Base-by-base conservation (phyloP, 2,113 vertebrate species). In the Talpa occidentalis region DNA sequence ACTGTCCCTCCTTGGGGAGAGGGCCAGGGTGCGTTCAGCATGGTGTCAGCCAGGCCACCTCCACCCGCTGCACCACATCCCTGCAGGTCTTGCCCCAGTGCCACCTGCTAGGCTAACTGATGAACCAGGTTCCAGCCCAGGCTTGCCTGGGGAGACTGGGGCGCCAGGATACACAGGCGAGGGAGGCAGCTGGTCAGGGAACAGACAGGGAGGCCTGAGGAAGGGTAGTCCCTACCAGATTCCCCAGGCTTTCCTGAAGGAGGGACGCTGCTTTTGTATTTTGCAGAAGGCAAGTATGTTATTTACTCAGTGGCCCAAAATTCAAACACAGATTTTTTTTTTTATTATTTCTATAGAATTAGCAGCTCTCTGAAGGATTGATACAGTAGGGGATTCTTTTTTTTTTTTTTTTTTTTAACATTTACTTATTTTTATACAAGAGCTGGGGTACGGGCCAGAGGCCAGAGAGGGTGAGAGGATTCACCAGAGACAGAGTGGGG, bases 31-130 rank as follows among this genome's bases (percentile, higher is more conserved):
- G 4, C 7, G 4, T 19, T 77, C 64, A 22, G 24, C 4, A 0
- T 24, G 22, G 3, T 2, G 1, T 40, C 22, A 30, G 0, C 47
- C 21, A 0, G 42, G 2, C 22, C 19, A 11, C 28, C 49, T 30
- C 2, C 7, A 40, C 42, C 7, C 14, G 30, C 8, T 6, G 4
- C 21, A 6, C 30, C 14, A 32, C 12, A 19, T 22, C 37, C 35
- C 17, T 6, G 62, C 28, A 21, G 44, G 24, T 12, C n/a, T 11
- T 59, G 11, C 15, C 32, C 73, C 49, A 70, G 42, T 3, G 17
- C 72, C 24, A 3, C 16, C 14, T 6, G 42, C 59, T 72, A 4
- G 0, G 69, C 40, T 49, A 28, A 26, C 60, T 62, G 62, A 81
- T 40, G 59, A 66, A 21, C 19, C 30, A 17, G 22, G 42, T 30